A percentile compares a stretch with the other conserved stretches of the same genome.
phyloP scores from a whole-genome alignment of 2,797 vertebrate genomes.

The Mus caroli region DNA sequence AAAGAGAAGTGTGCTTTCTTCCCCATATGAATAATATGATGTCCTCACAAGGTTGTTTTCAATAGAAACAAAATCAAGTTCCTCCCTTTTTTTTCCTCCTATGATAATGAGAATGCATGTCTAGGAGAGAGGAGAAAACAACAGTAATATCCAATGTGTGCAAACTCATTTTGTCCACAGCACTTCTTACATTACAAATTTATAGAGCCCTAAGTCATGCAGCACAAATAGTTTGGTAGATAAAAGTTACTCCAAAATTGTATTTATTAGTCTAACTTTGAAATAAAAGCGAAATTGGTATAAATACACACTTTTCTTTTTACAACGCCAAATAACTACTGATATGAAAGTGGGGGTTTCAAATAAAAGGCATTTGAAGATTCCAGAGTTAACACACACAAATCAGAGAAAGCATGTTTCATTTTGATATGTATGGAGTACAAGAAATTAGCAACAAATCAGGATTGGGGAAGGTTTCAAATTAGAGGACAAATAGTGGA shows the following conservation, averaged over 20 bases:
- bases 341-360: background rate
- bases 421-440: background rate
- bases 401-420: background rate
- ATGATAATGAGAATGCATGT: background rate
- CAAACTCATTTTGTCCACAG: background rate
- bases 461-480: background rate
- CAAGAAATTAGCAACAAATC: no score
- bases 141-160: background rate
- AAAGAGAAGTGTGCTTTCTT: constrained; percentile 66
- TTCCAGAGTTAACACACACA: background rate
- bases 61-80: constrained; percentile 51
- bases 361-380: background rate
- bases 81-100: constrained; percentile 1
- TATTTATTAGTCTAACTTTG: background rate
- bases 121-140: constrained; percentile 23
- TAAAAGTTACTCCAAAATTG: background rate
- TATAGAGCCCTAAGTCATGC: background rate
- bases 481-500: background rate
- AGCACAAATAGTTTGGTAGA: background rate
- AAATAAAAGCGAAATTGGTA: background rate
- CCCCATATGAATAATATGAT: constrained; percentile 42
- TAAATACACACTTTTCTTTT: background rate
- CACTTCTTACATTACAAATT: background rate
- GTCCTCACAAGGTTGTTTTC: constrained; percentile 62
- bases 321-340: background rate